These are phyloP conservation scores for Anadara kagoshimensis DNA, from an alignment of 1,140 invertebrate species.

Conservation along the genomic window DNA sequence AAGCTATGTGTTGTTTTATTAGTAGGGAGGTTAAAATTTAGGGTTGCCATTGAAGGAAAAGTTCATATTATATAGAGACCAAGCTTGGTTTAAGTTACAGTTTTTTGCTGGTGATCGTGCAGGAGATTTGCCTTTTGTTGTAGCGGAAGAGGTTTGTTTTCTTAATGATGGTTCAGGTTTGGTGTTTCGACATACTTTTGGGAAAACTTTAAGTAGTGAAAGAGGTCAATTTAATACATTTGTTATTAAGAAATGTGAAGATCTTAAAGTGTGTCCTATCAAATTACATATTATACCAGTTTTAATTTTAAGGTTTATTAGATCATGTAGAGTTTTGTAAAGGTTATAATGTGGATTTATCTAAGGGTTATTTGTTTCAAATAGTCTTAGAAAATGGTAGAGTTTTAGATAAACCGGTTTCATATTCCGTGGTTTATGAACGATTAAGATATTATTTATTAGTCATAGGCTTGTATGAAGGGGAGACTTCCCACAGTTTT, in stretches of 20 bases:
- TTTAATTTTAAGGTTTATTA: too few species aligned
- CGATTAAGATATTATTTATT: constrained; percentile 20
- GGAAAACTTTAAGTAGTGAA: constrained; percentile 19
- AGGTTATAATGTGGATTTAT: constrained; percentile 2
- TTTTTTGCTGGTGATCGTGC: constrained; percentile 32
- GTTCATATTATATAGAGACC: constrained; percentile 28
- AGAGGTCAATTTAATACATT: constrained; percentile 24
- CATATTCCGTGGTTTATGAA: constrained; percentile 24
- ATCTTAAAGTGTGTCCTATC: constrained; percentile 11
- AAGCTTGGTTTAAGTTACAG: constrained; percentile 36
- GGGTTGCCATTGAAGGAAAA: constrained; percentile 10
- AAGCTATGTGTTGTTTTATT: constrained; percentile 8
- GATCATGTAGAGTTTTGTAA: constrained; percentile 14
- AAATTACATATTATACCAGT: too few species aligned
- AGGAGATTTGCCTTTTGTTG: constrained; percentile 20
- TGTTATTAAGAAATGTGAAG: constrained; percentile 36
- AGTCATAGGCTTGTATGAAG: constrained; percentile 17
- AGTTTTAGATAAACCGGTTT: constrained; percentile 17
- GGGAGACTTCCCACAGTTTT: constrained; percentile 32
- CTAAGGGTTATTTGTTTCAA: constrained; percentile 27
- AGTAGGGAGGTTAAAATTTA: constrained; percentile 10
- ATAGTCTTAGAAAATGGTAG: constrained; percentile 13
- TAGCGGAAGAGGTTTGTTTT: constrained; percentile 22
- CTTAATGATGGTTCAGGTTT: constrained; percentile 20
- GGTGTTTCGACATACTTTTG: constrained; percentile 27